Evolutionary conservation across 2,797 vertebrate species (phyloP), one percentile per base, ranked within the genome.

Genomic region (Pangasius djambal): DNA sequence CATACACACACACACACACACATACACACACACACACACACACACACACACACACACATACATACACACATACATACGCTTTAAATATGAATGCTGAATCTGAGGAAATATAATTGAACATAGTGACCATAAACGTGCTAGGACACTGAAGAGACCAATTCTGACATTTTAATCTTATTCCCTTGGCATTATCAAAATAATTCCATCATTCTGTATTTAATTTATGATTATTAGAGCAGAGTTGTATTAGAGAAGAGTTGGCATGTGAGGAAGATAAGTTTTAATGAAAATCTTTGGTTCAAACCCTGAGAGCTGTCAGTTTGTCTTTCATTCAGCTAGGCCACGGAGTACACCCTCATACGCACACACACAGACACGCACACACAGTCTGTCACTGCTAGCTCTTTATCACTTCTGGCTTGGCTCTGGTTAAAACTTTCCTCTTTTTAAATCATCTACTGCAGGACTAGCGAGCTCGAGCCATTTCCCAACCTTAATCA

Each of bases 101-200:
- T 48, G 25, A 48, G 40, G 6, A 59, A 15, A 61, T 15, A 16
- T 6, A 81, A 22, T 25, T 34, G 40, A 74, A 44, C 44, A 7
- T 44, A 44, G 44, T 44, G 44, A 44, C 25, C 22, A 28, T 79
- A 83, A 83, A 83, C 2, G 6, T 61, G 6, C 37, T 16, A 63
- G 81, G 34, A 83, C 37, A 25, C 40, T 18, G 37, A 74, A 28
- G 55, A 83, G n/a, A 50, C 61, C 10, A 37, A 69, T 57, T 10
- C 55, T 31, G 63, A 67, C 77, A 78, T 88, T 87, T 72, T 69
- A 88, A 84, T 86, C 85, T 74, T 65, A 50, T 83, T 85, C 72
- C 37, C n/a, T 20, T 55, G 59, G 61, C 59, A 84, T 84, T 69
- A 81, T 82, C 81, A 55, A 77, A 88, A 63, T 86, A 79, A 88